Evolutionary conservation across 92 coral and sea anemone genomes (phyloP).

Genomic region (Palythoa caribaeorum): DNA sequence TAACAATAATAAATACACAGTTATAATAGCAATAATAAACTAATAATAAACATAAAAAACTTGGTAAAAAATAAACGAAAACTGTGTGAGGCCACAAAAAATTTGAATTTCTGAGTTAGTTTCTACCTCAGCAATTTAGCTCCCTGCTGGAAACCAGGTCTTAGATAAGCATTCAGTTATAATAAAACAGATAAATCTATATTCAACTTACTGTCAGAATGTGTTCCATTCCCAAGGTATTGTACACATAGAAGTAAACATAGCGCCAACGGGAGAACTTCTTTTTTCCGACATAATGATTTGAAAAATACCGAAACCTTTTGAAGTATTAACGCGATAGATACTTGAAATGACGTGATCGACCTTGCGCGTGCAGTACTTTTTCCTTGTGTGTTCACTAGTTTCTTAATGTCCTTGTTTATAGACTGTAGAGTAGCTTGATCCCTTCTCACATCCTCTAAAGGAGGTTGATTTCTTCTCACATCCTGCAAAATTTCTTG

Average conservation of each 20-base stretch:
- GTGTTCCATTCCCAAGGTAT: slow-evolving; percentile 18
- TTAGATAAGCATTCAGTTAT: background rate
- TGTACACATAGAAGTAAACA: background rate
- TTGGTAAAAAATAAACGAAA: too few species aligned
- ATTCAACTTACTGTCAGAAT: slow-evolving; percentile 11
- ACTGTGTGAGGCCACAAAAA: too few species aligned
- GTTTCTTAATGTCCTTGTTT: background rate
- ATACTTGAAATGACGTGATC: background rate
- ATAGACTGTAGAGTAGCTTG: too few species aligned
- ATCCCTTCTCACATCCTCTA: too few species aligned
- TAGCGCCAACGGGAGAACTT: background rate
- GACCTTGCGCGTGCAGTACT: background rate
- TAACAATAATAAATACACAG: too few species aligned
- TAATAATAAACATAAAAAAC: too few species aligned
- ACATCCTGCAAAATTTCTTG: too few species aligned
- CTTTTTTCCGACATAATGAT: background rate
- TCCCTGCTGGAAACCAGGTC: background rate
- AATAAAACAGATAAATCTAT: background rate
- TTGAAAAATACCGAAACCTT: background rate
- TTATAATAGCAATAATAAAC: too few species aligned
- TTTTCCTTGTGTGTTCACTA: background rate
- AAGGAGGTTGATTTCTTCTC: background rate
- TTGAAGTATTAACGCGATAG: background rate
- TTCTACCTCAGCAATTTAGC: background rate
- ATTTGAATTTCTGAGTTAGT: too few species aligned